Percentiles rank a stretch among this genome's conserved stretches.
Evolutionary conservation across 2,797 vertebrate genomes (phyloP).

Genomic region (Poecilia wingei): DNA sequence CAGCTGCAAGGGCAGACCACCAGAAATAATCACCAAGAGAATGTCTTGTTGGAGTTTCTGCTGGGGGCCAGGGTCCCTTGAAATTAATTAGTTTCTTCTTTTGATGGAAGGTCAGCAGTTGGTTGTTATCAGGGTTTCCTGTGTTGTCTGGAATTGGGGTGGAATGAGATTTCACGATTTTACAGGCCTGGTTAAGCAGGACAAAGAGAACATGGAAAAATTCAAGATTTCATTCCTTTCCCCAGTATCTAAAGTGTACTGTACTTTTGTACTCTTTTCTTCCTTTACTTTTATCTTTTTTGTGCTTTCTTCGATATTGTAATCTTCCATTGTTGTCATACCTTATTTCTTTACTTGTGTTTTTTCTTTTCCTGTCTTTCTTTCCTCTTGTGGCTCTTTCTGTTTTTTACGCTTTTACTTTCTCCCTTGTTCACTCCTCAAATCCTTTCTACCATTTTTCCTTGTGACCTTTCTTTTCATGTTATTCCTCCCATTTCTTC

Average conservation of each 20-base stretch:
- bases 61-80: constrained; percentile 23
- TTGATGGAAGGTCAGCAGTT: constrained; percentile 37
- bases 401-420: neutral
- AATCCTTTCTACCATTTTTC: neutral
- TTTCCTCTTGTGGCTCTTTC: neutral
- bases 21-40: constrained; percentile 49
- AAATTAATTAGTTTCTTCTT: constrained; percentile 48
- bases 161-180: neutral
- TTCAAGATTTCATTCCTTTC: neutral
- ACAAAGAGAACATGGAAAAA: neutral
- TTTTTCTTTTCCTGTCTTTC: neutral
- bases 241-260: neutral
- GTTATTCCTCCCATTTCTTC: neutral
- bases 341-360: neutral
- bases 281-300: neutral
- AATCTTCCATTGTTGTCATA: neutral
- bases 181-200: neutral
- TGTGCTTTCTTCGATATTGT: neutral
- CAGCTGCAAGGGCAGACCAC: constrained; percentile 28
- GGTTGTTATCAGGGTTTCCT: neutral
- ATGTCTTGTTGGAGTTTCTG: constrained; percentile 20
- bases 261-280: neutral
- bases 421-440: neutral
- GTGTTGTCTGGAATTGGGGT: neutral
- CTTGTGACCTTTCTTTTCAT: neutral